Conservation (phyloP, 2,888 invertebrate genomes). For the Pseudococcus jackbeardsleyi region DNA sequence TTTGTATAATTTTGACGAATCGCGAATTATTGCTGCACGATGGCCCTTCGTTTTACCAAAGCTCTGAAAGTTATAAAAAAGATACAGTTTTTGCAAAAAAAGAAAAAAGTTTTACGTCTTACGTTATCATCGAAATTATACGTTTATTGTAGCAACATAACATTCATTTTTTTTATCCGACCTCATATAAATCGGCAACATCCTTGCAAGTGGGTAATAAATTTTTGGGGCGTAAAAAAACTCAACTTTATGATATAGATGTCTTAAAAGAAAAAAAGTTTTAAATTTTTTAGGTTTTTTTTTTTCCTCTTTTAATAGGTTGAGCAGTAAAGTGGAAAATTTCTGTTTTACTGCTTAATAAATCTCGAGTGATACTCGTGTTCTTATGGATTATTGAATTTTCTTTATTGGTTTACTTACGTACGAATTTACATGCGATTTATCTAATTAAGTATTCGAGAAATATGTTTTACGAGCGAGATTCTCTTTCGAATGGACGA, state of each 20-base stretch:
- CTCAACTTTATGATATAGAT: conserved; percentile 41
- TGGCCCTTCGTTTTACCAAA: background rate
- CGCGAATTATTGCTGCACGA: background rate
- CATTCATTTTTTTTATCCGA: conserved; percentile 27
- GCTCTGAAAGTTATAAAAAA: conserved; percentile 14
- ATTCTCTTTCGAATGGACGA: background rate
- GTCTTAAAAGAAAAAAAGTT: conserved; percentile 25
- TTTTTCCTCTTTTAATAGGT: conserved; percentile 29
- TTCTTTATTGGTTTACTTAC: background rate
- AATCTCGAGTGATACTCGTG: conserved; percentile 8
- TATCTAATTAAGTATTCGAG: conserved; percentile 2
- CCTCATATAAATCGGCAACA: conserved; percentile 44
- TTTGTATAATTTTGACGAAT: conserved; percentile 38
- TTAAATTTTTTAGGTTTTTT: conserved; percentile 21
- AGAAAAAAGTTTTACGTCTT: conserved; percentile 41
- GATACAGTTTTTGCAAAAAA: conserved; percentile 21
- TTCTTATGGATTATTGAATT: conserved; percentile 7
- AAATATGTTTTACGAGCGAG: background rate
- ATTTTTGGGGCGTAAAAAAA: conserved; percentile 43
- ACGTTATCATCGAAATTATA: conserved; percentile 48
- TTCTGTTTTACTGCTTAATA: conserved; percentile 25
- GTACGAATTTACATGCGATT: conserved; percentile 25
- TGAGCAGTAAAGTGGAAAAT: conserved; percentile 29
- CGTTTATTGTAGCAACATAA: conserved; percentile 41
- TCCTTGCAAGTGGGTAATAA: conserved; percentile 49